These are phyloP conservation scores for Apeltes quadracus DNA, from an alignment of 2,113 vertebrate genomes.

Conservation along the genomic window DNA sequence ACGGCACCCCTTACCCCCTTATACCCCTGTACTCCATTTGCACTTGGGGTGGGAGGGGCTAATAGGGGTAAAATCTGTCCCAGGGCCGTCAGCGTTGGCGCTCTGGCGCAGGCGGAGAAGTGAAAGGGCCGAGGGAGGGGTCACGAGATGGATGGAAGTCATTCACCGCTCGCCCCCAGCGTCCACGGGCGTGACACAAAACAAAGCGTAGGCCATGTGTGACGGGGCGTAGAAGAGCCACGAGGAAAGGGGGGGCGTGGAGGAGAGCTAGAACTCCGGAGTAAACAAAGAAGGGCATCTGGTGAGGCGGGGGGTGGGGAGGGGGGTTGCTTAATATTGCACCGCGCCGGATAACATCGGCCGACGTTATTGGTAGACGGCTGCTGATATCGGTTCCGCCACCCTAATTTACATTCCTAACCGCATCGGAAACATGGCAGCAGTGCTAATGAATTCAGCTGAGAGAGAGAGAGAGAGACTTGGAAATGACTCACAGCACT, in stretches of 20 bases:
- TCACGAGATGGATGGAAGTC: constrained; percentile 66
- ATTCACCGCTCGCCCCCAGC: constrained; percentile 33
- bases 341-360: constrained; percentile 40
- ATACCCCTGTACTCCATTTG: neutral
- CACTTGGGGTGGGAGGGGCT: no score
- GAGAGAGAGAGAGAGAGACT: constrained; percentile 57
- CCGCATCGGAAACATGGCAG: constrained; percentile 50
- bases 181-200: constrained; percentile 65
- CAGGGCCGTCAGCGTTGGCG: no score
- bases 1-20: neutral
- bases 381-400: constrained; percentile 55
- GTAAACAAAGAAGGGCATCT: constrained; percentile 18
- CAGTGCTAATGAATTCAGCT: constrained; percentile 62
- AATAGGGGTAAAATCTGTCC: no score
- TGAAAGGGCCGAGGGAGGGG: constrained; percentile 27
- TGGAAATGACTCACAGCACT: constrained; percentile 67
- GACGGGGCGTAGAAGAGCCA: constrained; percentile 61
- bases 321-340: constrained; percentile 28
- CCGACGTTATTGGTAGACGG: constrained; percentile 43
- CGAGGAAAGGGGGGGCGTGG: constrained; percentile 36
- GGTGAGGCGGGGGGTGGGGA: no score
- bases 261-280: constrained; percentile 33
- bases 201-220: constrained; percentile 77
- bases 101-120: neutral
- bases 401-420: constrained; percentile 57